A percentile compares a stretch with the other conserved stretches of the same genome.
phyloP scores from a whole-genome alignment of 2,888 invertebrate species.

The Amorpha juglandis region DNA sequence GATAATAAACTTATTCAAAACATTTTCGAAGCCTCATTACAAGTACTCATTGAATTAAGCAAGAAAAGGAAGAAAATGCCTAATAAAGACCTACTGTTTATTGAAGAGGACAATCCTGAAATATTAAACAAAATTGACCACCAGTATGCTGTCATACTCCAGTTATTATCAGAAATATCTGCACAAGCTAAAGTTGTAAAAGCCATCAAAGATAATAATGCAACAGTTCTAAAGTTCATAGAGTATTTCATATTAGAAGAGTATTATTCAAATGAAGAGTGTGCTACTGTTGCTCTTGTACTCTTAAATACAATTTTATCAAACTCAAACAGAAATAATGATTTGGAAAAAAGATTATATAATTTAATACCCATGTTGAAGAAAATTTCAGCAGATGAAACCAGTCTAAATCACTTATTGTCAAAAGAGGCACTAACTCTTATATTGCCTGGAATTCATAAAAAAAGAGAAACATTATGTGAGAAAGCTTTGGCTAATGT shows the following conservation, averaged over 20 bases:
- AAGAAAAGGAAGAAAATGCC: slow-evolving; percentile 46
- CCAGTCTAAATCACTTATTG: slow-evolving; percentile 57
- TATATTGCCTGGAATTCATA: slow-evolving; percentile 49
- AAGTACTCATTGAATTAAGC: slow-evolving; percentile 59
- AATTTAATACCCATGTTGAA: slow-evolving; percentile 60
- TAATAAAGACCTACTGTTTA: slow-evolving; percentile 60
- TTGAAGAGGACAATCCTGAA: slow-evolving; percentile 63
- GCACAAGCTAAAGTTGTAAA: slow-evolving; percentile 70
- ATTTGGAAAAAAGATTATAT: slow-evolving; percentile 51
- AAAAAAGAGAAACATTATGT: slow-evolving; percentile 68
- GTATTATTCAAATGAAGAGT: slow-evolving; percentile 60
- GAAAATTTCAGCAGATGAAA: slow-evolving; percentile 51
- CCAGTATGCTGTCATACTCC: slow-evolving; percentile 75
- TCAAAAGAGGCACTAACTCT: slow-evolving; percentile 66
- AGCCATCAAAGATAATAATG: slow-evolving; percentile 71
- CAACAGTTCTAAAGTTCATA: slow-evolving; percentile 75
- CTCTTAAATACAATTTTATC: slow-evolving; percentile 71
- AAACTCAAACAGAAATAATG: slow-evolving; percentile 49
- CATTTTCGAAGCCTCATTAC: slow-evolving; percentile 62
- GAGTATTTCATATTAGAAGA: slow-evolving; percentile 67
- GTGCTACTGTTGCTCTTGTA: slow-evolving; percentile 69
- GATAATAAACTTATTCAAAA: slow-evolving; percentile 50
- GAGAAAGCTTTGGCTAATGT: slow-evolving; percentile 87
- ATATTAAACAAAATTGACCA: slow-evolving; percentile 58
- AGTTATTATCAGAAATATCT: slow-evolving; percentile 79